Conservation (phyloP, 2,888 invertebrate species). For the Sialis fuliginosa region DNA sequence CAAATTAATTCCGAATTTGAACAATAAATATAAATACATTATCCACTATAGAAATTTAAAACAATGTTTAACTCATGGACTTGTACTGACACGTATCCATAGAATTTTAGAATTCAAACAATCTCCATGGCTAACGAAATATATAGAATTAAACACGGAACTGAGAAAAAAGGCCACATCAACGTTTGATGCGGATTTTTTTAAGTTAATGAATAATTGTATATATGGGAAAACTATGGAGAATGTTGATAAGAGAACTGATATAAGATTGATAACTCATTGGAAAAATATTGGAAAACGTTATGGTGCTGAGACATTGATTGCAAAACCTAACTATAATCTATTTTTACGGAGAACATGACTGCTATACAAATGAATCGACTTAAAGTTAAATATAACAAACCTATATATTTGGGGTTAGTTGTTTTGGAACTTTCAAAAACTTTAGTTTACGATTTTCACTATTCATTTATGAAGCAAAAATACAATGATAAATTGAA, state of each 20-base stretch:
- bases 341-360: conserved; percentile 18
- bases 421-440: conserved; percentile 22
- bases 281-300: conserved; percentile 11
- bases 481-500: conserved; percentile 13
- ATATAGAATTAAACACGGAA: conserved; percentile 21
- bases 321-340: conserved; percentile 18
- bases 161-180: conserved; percentile 12
- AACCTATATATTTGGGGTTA: conserved; percentile 22
- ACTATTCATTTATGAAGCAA: conserved; percentile 17
- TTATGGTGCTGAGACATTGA: conserved; percentile 16
- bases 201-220: conserved; percentile 20
- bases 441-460: conserved; percentile 20
- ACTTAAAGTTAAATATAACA: conserved; percentile 15
- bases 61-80: conserved; percentile 13
- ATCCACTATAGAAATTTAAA: conserved; percentile 15
- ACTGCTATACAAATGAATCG: conserved; percentile 17
- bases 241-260: conserved; percentile 20
- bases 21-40: conserved; percentile 13
- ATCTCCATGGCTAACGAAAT: conserved; percentile 18
- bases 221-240: conserved; percentile 21
- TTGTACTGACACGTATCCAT: conserved; percentile 16
- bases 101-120: conserved; percentile 20
- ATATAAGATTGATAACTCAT: conserved; percentile 16
- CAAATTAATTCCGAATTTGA: conserved; percentile 13
- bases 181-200: conserved; percentile 11